phyloP scores from a whole-genome alignment of 1,140 invertebrate species.

The Diorhabda sublineata region DNA sequence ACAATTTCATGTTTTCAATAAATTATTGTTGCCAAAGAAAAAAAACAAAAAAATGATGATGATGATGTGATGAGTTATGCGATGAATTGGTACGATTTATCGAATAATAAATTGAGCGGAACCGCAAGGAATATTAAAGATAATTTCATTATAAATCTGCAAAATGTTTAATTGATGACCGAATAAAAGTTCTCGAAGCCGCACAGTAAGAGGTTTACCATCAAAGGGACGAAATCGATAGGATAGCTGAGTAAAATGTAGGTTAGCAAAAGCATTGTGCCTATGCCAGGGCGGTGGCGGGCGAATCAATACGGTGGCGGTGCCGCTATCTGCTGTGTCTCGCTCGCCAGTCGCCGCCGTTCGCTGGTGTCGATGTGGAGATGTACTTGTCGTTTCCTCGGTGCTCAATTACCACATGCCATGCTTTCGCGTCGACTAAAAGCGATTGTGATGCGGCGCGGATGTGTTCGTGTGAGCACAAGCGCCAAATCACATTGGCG shows the following conservation, averaged over 20 bases:
- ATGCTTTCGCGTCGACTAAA: background rate
- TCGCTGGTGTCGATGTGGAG: background rate
- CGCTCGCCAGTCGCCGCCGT: background rate
- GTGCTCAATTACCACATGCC: background rate
- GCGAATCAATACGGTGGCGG: slow-evolving; percentile 6
- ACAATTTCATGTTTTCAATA: too few relatives aligned
- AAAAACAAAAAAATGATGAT: too few relatives aligned
- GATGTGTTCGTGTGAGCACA: background rate
- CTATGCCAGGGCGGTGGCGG: slow-evolving; percentile 15
- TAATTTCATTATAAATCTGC: too few relatives aligned
- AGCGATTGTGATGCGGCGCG: background rate
- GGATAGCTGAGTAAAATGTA: slow-evolving; percentile 12
- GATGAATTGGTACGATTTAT: too few relatives aligned
- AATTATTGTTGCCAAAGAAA: too few relatives aligned
- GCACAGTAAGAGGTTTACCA: too few relatives aligned
- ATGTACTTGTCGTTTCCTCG: background rate
- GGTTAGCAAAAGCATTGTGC: slow-evolving; percentile 16
- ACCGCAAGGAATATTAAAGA: too few relatives aligned
- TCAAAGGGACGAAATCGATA: slow-evolving; percentile 11
- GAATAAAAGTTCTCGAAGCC: too few relatives aligned
- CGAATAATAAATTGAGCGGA: too few relatives aligned
- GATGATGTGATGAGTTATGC: too few relatives aligned
- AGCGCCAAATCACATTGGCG: background rate
- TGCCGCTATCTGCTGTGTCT: background rate
- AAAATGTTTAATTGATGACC: too few relatives aligned